Evolutionary conservation across 2,797 vertebrate species (phyloP), one percentile per base, ranked within the genome.

Genomic region (Myotis daubentonii): DNA sequence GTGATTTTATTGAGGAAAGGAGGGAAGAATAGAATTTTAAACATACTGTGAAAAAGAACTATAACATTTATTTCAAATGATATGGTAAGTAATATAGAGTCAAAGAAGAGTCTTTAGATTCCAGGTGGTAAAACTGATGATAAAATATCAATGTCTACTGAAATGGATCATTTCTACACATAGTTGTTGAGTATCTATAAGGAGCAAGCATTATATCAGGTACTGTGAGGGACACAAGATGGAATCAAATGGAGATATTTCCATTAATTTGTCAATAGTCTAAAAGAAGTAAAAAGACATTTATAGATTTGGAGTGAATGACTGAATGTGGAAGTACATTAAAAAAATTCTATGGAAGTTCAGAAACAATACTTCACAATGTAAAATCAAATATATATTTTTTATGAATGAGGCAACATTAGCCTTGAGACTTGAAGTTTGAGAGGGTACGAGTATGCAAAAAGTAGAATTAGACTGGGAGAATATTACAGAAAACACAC

Each of bases 401-500:
- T 28, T 62, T 36, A 57, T 80, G 17, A 80, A 62, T 6, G 36
- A 85, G n/a, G 41, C 70, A 66, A 82, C 5, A 36, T 68, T 76
- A 38, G 16, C 49, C 25, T 78, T 89, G n/a, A 53, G 6, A 66
- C 10, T 68, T 71, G 44, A 75, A 49, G 47, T 49, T n/a, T 16
- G 25, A 44, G 44, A 47, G 70, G 1, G 0, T 84, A 75, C 89
- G 57, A 75, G 3, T 9, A 57, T 68, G 13, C 0, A 71, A n/a
- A 60, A 87, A 75, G 23, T 41, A 57, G 22, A 62, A 51, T 23
- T 76, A 78, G 12, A 51, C 3, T 51, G 8, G 33, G 10, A 87
- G 41, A 85, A 38, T 65, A 84, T 89, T 81, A 65, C 19, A 72
- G 28, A 93, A 92, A 89, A 94, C 3, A 75, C 30, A 82, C 15